Base-by-base conservation (phyloP, 2,113 vertebrate species). In the Mesocricetus auratus region DNA sequence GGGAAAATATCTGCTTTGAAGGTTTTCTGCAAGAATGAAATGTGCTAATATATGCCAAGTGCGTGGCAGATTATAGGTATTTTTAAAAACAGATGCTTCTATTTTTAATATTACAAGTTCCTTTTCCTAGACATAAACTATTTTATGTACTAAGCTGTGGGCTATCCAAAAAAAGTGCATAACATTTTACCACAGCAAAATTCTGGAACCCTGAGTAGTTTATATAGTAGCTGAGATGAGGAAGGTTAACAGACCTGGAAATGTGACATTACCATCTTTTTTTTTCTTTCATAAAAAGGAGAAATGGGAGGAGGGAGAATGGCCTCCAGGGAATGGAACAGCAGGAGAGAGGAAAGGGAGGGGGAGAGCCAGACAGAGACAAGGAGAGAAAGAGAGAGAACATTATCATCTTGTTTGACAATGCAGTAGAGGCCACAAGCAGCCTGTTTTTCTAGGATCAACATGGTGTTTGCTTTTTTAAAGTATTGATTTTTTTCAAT, bases 51-150 rank as follows among this genome's bases (percentile, higher is more conserved):
- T 88, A 56, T 91, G 36, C 64, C 88, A 96, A 78, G 36, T 69
- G 81, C 89, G 11, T 95, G 78, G 47, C 85, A 93, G 79, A 26
- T 93, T 90, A 47, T 81, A 85, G 36, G n/a, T 73, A 93, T 87
- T 97, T 60, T 75, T 58, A 89, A 96, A 96, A 94, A 78, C 24
- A 95, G 50, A 75, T 93, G 53, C 71, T 89, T 15, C 73, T 83
- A 33, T 97, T 89, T 95, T 36, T 96, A 85, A 71, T 95, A 74
- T 71, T 93, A 36, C 86, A 93, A 89, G 90, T 97, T 86, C 10
- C 64, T 87, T 86, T 94, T 90, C 42, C 86, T 81, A 83, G 88
- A 78, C 13, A 86, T 89, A 93, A 85, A 87, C 90, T 47, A 11
- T 15, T 89, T 85, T 13, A 73, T 71, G 64, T 78, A 50, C 24